A percentile compares a stretch with the other conserved stretches of the same genome.
phyloP scores from a whole-genome alignment of 2,113 vertebrate genomes.

The Aviceda subcristata region DNA sequence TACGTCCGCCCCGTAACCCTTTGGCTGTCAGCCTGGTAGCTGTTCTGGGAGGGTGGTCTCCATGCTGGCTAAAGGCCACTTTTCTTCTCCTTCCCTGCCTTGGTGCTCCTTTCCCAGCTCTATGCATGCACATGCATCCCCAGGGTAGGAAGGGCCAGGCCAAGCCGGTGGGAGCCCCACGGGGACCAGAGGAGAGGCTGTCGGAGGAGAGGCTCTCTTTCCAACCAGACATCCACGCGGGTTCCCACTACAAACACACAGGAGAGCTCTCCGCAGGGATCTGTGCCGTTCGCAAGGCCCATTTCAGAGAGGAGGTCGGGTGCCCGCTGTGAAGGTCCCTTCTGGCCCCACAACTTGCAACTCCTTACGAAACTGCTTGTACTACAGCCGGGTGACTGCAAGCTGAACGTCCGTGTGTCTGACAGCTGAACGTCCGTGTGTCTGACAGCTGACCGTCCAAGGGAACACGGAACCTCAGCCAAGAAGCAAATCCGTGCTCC shows the following conservation, averaged over 20 bases:
- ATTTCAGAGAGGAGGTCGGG: neutral
- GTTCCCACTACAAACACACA: fast-evolving
- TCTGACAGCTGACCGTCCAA: neutral
- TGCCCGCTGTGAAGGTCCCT: neutral
- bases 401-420: fast-evolving
- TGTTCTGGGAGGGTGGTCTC: neutral
- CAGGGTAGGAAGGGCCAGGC: neutral
- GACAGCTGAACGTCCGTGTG: fast-evolving
- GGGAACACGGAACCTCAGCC: neutral
- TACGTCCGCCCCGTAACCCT: fast-evolving
- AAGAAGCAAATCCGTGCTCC: fast-evolving
- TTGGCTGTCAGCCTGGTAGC: neutral
- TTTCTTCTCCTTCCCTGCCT: neutral
- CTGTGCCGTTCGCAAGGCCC: too few species aligned
- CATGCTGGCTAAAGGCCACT: neutral
- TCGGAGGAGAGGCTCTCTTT: neutral
- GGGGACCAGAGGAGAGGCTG: neutral
- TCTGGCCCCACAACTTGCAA: neutral
- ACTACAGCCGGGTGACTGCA: fast-evolving
- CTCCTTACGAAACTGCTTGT: neutral
- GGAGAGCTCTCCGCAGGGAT: neutral
- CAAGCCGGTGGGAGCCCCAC: neutral
- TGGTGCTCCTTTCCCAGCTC: neutral
- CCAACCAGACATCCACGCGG: neutral
- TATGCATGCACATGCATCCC: fast-evolving